A percentile compares a stretch with the other conserved stretches of the same genome.
These are phyloP conservation scores for Pseudochromis fuscus DNA, from an alignment of 2,797 vertebrate species.

Conservation along the genomic window DNA sequence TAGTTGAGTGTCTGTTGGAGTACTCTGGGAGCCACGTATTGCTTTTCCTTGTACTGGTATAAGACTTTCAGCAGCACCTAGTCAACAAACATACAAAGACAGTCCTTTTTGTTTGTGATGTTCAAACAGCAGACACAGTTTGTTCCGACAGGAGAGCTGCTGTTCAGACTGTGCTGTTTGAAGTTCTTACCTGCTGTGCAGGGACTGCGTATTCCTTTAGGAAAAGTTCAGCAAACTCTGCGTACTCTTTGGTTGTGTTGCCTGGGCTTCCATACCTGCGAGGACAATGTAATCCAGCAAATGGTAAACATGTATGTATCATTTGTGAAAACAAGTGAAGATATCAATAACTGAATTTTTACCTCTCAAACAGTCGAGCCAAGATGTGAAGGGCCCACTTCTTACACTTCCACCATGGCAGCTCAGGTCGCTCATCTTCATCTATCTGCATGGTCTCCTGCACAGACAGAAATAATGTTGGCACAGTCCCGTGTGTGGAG, in stretches of 20 bases:
- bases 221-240: conserved; percentile 98
- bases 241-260: conserved; percentile 99
- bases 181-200: conserved; percentile 91
- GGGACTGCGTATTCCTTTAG: conserved; percentile 97
- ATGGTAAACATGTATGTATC: rapidly evolving
- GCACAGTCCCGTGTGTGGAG: conserved; percentile 1
- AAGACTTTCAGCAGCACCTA: conserved; percentile 98
- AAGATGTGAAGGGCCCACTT: conserved; percentile 99
- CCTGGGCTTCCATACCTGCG: conserved; percentile 97
- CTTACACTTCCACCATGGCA: conserved; percentile 99
- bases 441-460: conserved; percentile 98
- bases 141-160: not conserved
- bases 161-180: not conserved
- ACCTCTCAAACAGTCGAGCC: conserved; percentile 98
- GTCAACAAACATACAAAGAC: conserved; percentile 38
- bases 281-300: not conserved
- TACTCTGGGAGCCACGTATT: conserved; percentile 97
- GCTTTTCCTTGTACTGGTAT: conserved; percentile 98
- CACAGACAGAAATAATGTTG: conserved; percentile 4
- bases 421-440: conserved; percentile 96
- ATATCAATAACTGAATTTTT: conserved; percentile 24
- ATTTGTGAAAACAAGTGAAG: not conserved
- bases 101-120: not conserved
- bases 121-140: conserved; percentile 5
- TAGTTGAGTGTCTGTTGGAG: conserved; percentile 99